phyloP scores from a whole-genome alignment of 2,797 vertebrate genomes.

The Enteromius treurensis region DNA sequence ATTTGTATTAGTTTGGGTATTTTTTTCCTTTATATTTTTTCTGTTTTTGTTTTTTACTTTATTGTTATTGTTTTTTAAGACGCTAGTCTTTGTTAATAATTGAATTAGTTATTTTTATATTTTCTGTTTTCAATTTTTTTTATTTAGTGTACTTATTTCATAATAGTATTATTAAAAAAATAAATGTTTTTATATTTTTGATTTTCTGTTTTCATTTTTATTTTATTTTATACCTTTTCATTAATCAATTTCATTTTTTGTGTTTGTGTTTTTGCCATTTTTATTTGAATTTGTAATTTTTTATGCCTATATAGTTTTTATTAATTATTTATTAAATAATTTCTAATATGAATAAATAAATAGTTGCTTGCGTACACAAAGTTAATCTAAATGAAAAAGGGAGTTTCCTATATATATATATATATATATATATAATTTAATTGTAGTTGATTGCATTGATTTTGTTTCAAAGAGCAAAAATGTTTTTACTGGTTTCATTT shows the following conservation, averaged over 20 bases:
- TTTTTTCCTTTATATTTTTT: neutral
- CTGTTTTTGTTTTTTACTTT: neutral
- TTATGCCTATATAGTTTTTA: neutral
- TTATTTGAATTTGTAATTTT: neutral
- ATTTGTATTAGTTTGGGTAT: too few species aligned
- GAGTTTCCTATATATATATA: too few species aligned
- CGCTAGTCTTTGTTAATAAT: neutral
- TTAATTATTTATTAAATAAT: too few species aligned
- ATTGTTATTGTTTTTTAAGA: neutral
- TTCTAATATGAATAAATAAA: too few species aligned
- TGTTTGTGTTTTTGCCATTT: too few species aligned
- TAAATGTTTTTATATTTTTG: neutral
- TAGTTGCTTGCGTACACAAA: neutral
- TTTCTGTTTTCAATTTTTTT: neutral
- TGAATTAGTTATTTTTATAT: neutral
- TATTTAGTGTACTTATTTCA: neutral
- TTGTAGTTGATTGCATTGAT: neutral
- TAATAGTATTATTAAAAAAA: neutral
- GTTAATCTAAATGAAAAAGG: neutral
- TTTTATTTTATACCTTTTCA: too few species aligned
- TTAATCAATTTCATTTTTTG: neutral
- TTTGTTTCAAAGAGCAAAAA: neutral
- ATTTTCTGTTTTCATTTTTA: too few species aligned
- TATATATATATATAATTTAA: too few species aligned
- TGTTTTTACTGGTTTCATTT: neutral